These are phyloP conservation scores for Pegoplata infirma DNA, from an alignment of 2,888 invertebrate genomes.

Conservation along the genomic window DNA sequence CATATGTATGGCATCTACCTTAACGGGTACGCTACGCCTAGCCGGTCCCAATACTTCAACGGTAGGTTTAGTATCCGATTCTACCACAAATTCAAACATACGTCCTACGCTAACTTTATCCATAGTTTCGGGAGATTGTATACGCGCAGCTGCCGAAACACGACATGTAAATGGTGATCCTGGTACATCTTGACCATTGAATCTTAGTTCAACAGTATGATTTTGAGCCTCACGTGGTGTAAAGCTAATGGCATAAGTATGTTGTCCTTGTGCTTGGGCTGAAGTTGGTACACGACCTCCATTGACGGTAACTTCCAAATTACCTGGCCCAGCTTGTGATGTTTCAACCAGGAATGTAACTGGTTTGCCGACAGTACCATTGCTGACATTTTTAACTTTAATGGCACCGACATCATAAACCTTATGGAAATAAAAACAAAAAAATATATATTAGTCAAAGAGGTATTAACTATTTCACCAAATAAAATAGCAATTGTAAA, in stretches of 20 bases:
- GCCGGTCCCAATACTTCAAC: conserved; percentile 90
- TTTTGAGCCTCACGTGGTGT: conserved; percentile 94
- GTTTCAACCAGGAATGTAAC: conserved; percentile 98
- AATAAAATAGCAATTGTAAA: too few relatives aligned
- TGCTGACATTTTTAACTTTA: conserved; percentile 93
- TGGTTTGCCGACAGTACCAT: conserved; percentile 92
- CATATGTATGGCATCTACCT: conserved; percentile 76
- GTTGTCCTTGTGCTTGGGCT: conserved; percentile 97
- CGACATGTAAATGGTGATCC: conserved; percentile 82
- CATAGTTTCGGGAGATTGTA: conserved; percentile 89
- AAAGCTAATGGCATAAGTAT: conserved; percentile 97
- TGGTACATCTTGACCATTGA: conserved; percentile 97
- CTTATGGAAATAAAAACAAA: conserved; percentile 71
- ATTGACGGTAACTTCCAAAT: conserved; percentile 98
- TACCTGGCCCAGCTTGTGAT: conserved; percentile 98
- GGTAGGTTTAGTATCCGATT: conserved; percentile 89
- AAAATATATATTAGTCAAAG: too few relatives aligned
- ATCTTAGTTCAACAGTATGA: conserved; percentile 95
- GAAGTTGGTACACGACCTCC: conserved; percentile 98
- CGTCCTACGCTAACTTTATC: conserved; percentile 94
- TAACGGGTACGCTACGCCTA: conserved; percentile 84
- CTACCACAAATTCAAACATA: conserved; percentile 90
- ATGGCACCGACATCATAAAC: conserved; percentile 97
- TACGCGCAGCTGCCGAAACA: conserved; percentile 88
- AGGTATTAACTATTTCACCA: too few relatives aligned